phyloP scores from a whole-genome alignment of 1,140 invertebrate genomes.

The Meloidogyne hapla region DNA sequence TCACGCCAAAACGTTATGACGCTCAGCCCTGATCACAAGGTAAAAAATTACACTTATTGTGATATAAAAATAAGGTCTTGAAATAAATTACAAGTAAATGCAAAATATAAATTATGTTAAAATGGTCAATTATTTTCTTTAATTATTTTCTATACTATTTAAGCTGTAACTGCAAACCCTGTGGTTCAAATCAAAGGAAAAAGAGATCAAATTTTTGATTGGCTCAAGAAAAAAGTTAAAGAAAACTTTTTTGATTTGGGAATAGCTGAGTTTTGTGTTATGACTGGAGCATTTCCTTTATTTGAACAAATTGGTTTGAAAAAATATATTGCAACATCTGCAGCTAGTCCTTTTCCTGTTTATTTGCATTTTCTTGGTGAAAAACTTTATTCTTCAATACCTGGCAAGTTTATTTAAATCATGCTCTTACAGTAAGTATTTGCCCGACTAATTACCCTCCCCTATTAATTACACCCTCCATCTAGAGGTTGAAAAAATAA shows the following conservation, averaged over 20 bases:
- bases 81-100: too few species aligned
- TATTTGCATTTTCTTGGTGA: not conserved
- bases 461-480: too few species aligned
- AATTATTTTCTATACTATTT: not conserved
- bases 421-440: too few species aligned
- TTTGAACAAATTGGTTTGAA: not conserved
- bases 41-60: too few species aligned
- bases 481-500: too few species aligned
- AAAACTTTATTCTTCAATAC: not conserved
- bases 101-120: too few species aligned
- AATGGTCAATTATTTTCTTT: too few species aligned
- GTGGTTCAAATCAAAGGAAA: too few species aligned
- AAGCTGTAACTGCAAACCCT: not conserved
- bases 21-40: too few species aligned
- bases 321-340: not conserved
- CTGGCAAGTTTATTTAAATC: not conserved
- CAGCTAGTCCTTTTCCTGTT: not conserved
- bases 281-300: not conserved
- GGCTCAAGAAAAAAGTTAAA: not conserved
- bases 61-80: too few species aligned
- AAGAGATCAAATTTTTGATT: not conserved
- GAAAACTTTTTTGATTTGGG: not conserved
- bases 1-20: too few species aligned
- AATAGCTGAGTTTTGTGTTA: constrained; percentile 6
- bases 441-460: too few species aligned